Base-by-base conservation (phyloP, 2,888 invertebrate species). In the Alloscopus bannaensis region DNA sequence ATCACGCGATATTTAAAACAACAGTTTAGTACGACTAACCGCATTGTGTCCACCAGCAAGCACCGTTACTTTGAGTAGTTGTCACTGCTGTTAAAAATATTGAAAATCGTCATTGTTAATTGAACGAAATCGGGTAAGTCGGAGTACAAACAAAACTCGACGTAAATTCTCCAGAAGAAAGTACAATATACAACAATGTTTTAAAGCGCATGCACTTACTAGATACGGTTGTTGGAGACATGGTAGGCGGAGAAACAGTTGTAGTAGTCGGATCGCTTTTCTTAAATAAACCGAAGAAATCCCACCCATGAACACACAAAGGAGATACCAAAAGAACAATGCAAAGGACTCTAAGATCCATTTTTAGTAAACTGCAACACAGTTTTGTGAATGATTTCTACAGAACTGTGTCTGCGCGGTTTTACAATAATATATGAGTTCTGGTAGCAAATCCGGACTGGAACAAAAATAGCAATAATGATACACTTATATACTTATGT, bases 41-140 rank as follows among this genome's bases (percentile, higher is more conserved):
- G 73, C 81, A 81, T 28, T 72, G 57, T 0, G 81, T 81, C 81
- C 81, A 81, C 81, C 81, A 81, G 42, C 81, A 81, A 3, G 73
- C 57, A 6, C 73, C 65, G 36, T 68, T 77, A 1, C 69, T 36
- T 36, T 45, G 57, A 16, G 77, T 42, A n/a, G 81, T 76, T n/a
- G 71, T 66, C 11, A 36, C 55, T 47, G 36, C 50, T 65, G 6
- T 45, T n/a, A 22, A 36, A 36, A 36, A 36, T 13, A 36, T 36
- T 8, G 36, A 8, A 36, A 36, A 36, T 36, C 6, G n/a, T n/a
- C n/a, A n/a, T n/a, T n/a, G n/a, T n/a, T n/a, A n/a, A n/a, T n/a
- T n/a, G n/a, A n/a, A n/a, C n/a, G n/a, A n/a, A n/a, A n/a, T n/a
- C n/a, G n/a, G n/a, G n/a, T n/a, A n/a, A 36, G 36, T 6, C 13